phyloP scores from a whole-genome alignment of 2,888 invertebrate genomes.

The Parnassius smintheus region DNA sequence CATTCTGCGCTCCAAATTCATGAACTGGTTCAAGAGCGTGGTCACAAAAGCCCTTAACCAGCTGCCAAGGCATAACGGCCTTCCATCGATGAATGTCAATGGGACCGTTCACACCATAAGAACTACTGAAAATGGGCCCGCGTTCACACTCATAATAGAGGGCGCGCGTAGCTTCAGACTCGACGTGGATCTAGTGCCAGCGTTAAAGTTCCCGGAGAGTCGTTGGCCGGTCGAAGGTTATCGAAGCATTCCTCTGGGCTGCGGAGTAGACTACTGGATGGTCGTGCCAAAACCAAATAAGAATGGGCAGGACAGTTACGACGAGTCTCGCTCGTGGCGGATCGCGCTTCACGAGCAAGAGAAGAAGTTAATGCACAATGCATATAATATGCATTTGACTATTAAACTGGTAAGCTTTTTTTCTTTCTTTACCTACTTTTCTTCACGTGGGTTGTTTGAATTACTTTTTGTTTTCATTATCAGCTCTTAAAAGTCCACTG shows the following conservation, averaged over 20 bases:
- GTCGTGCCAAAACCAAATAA: slow-evolving; percentile 73
- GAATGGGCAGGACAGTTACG: slow-evolving; percentile 31
- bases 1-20: slow-evolving; percentile 67
- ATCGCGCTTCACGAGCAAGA: slow-evolving; percentile 79
- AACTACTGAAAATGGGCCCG: slow-evolving; percentile 71
- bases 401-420: slow-evolving; percentile 60
- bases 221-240: slow-evolving; percentile 61
- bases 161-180: slow-evolving; percentile 49
- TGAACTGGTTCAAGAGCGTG: slow-evolving; percentile 78
- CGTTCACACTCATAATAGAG: slow-evolving; percentile 73
- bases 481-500: no score
- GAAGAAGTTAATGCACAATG: slow-evolving; percentile 61
- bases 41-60: slow-evolving; percentile 61
- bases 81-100: background rate
- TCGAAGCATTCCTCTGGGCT: slow-evolving; percentile 43
- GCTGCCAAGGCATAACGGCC: background rate
- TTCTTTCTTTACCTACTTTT: no score
- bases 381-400: slow-evolving; percentile 57
- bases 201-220: slow-evolving; percentile 64
- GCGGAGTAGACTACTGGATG: slow-evolving; percentile 61
- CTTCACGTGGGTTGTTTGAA: no score
- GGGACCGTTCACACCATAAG: slow-evolving; percentile 48
- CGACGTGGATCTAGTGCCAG: slow-evolving; percentile 78
- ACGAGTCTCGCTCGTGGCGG: slow-evolving; percentile 69
- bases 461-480: no score